Evolutionary conservation across 1,140 invertebrate genomes (phyloP).

Genomic region (Saccostrea echinata): DNA sequence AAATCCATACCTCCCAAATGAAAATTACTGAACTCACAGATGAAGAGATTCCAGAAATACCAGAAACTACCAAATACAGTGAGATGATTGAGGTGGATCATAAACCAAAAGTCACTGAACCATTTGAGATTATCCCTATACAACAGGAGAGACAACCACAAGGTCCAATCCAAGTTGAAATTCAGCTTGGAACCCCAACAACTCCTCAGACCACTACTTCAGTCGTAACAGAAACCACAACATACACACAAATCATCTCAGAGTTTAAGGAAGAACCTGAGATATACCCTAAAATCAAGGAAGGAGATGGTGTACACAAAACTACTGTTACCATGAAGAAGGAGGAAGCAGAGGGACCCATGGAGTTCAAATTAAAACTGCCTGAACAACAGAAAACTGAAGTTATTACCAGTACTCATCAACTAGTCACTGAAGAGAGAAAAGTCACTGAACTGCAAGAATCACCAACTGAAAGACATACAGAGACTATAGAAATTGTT

Average conservation of each 20-base stretch:
- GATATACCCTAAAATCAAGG: constrained; percentile 63
- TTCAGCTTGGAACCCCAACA: constrained; percentile 67
- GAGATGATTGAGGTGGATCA: constrained; percentile 64
- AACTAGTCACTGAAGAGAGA: constrained; percentile 63
- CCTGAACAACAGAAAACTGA: constrained; percentile 67
- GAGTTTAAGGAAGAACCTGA: constrained; percentile 63
- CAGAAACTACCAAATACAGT: constrained; percentile 62
- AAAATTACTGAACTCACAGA: constrained; percentile 43
- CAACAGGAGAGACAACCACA: constrained; percentile 32
- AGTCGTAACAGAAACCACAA: constrained; percentile 69
- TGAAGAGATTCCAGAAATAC: constrained; percentile 55
- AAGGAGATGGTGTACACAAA: constrained; percentile 66
- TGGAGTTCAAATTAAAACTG: constrained; percentile 67
- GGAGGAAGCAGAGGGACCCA: constrained; percentile 63
- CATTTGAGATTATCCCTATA: constrained; percentile 44
- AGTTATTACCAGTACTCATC: constrained; percentile 67
- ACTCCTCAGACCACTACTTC: constrained; percentile 63
- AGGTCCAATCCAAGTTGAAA: constrained; percentile 61
- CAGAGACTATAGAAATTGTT: constrained; percentile 74
- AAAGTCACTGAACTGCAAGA: constrained; percentile 44
- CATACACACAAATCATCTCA: constrained; percentile 66
- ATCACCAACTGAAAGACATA: constrained; percentile 64
- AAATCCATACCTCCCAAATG: constrained; percentile 49
- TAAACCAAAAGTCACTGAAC: constrained; percentile 48
- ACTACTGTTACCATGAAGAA: constrained; percentile 66